A percentile compares a stretch with the other conserved stretches of the same genome.
Evolutionary conservation across 1,140 invertebrate species (phyloP).

Genomic region (Dysdera silvatica): DNA sequence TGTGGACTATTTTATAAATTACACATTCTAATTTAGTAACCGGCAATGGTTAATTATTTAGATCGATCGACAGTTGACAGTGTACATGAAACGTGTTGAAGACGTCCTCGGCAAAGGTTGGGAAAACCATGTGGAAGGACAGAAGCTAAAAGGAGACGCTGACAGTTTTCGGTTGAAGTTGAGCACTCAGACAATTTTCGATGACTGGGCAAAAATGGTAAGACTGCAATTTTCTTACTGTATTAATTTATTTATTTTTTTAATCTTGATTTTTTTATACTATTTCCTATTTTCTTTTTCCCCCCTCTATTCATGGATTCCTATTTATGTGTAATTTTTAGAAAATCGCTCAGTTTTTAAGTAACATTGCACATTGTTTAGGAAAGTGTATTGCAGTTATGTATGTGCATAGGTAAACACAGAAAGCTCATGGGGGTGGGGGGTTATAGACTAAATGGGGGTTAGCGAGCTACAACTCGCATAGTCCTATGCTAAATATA

Average conservation of each 20-base stretch:
- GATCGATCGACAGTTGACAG: constrained; percentile 95
- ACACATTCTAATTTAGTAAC: background rate
- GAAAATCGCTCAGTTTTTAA: no score
- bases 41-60: constrained; percentile 31
- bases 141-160: constrained; percentile 93
- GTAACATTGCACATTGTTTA: no score
- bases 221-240: background rate
- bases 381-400: no score
- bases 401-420: no score
- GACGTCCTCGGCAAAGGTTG: constrained; percentile 97
- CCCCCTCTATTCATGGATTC: no score
- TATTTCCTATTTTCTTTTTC: no score
- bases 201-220: constrained; percentile 85
- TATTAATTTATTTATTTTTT: background rate
- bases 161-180: constrained; percentile 94
- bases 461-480: no score
- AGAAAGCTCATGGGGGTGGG: no score
- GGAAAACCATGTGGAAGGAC: constrained; percentile 98
- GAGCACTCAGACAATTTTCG: constrained; percentile 93
- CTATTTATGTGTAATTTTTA: no score
- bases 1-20: background rate
- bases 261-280: no score
- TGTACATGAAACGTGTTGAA: constrained; percentile 91
- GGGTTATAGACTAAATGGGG: no score
- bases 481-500: no score